phyloP scores from a whole-genome alignment of 64 coral and sea anemone genomes.

The Porites australiensis region DNA sequence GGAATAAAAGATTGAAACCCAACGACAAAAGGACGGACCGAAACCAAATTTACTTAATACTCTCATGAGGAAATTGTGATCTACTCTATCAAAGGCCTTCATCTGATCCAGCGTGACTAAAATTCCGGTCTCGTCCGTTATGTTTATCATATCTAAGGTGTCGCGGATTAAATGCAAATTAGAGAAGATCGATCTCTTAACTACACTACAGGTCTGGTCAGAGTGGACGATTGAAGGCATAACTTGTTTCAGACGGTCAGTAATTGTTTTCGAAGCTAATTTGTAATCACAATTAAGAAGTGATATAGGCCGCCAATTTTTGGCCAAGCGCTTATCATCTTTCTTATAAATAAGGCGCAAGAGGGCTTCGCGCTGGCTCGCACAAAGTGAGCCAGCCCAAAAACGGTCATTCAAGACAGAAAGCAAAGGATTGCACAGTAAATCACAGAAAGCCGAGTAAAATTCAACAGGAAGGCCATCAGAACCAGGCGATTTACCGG shows the following conservation, averaged over 20 bases:
- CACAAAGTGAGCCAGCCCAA: background rate
- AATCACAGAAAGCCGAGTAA: background rate
- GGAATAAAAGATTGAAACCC: conserved; percentile 1
- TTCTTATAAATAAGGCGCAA: background rate
- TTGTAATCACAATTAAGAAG: background rate
- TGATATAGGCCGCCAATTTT: background rate
- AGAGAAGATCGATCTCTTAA: background rate
- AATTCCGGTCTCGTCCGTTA: background rate
- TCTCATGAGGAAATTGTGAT: background rate
- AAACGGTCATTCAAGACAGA: background rate
- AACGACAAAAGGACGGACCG: background rate
- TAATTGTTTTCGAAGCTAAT: background rate
- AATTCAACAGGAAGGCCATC: conserved; percentile 48
- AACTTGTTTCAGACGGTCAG: background rate
- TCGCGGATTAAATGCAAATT: conserved; percentile 2
- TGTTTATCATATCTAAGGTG: background rate
- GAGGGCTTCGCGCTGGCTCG: background rate
- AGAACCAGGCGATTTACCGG: conserved; percentile 5
- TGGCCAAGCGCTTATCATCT: background rate
- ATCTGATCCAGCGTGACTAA: background rate
- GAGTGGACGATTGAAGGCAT: background rate
- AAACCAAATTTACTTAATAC: background rate
- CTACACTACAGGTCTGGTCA: conserved; percentile 7
- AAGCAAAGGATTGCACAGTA: background rate
- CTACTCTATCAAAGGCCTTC: conserved; percentile 38